Evolutionary conservation across 2,113 vertebrate genomes (phyloP).

Genomic region (Phaethon lepturus): DNA sequence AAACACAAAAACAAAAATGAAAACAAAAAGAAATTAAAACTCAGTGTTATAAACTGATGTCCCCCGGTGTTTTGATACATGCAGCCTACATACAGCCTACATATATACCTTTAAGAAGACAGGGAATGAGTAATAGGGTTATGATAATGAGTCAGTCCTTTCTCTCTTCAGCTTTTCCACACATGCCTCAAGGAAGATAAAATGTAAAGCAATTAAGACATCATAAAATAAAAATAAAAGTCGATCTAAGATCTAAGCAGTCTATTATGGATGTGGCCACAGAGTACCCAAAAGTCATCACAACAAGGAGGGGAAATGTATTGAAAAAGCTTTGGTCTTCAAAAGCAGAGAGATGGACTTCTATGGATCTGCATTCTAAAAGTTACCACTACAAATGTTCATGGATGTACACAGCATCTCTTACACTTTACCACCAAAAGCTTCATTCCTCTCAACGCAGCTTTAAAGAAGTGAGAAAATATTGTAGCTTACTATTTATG

Average conservation of each 20-base stretch:
- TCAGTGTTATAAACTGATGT: neutral
- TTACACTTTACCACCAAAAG: neutral
- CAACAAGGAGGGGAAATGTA: accelerated
- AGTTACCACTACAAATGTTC: neutral
- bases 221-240: neutral
- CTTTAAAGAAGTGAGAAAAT: neutral
- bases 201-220: neutral
- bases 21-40: neutral
- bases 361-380: neutral
- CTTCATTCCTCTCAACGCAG: neutral
- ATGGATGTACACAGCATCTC: neutral
- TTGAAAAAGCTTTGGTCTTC: neutral
- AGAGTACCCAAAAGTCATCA: neutral
- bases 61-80: neutral
- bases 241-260: accelerated
- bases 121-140: neutral
- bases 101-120: neutral
- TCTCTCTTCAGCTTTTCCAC: neutral
- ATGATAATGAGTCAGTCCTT: neutral
- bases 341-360: neutral
- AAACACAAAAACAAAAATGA: neutral
- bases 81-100: neutral
- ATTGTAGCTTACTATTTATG: neutral
- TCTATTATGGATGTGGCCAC: neutral
- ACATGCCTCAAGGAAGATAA: neutral